A percentile compares a stretch with the other conserved stretches of the same genome.
These are phyloP conservation scores for Ceramica pisi DNA, from an alignment of 2,888 invertebrate species.

Conservation along the genomic window DNA sequence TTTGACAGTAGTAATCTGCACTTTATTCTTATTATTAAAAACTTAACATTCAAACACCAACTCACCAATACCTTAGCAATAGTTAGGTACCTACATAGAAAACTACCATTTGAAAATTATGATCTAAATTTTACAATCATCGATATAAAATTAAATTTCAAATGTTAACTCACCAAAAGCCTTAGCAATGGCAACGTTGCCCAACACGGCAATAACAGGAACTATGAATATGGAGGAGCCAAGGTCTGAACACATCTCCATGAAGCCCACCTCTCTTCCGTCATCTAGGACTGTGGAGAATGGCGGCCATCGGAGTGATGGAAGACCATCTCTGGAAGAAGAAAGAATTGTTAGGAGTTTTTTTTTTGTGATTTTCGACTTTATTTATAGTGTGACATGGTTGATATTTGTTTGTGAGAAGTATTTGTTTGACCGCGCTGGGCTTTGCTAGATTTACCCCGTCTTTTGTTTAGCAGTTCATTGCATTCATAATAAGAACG, in stretches of 20 bases:
- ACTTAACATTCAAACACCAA: not conserved
- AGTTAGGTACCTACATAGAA: no score
- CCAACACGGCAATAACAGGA: conserved; percentile 97
- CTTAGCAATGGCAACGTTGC: conserved; percentile 98
- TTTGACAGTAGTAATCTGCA: not conserved
- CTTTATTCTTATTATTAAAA: not conserved
- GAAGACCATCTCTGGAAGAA: conserved; percentile 92
- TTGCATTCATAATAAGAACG: not conserved
- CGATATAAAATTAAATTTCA: not conserved
- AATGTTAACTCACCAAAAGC: conserved; percentile 94
- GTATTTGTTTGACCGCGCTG: no score
- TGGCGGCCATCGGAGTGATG: conserved; percentile 92
- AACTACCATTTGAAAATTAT: not conserved
- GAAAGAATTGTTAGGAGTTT: not conserved
- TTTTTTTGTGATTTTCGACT: conserved; percentile 6
- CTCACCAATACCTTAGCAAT: not conserved
- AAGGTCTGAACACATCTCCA: conserved; percentile 94
- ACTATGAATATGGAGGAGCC: conserved; percentile 96
- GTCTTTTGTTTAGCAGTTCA: not conserved
- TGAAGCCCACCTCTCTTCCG: conserved; percentile 91
- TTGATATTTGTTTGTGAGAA: not conserved
- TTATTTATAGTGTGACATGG: not conserved
- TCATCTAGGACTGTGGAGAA: conserved; percentile 92
- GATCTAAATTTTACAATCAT: not conserved
- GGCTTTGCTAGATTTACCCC: not conserved